These are phyloP conservation scores for Cynopterus sphinx DNA, from an alignment of 2,797 vertebrate genomes.

Conservation along the genomic window DNA sequence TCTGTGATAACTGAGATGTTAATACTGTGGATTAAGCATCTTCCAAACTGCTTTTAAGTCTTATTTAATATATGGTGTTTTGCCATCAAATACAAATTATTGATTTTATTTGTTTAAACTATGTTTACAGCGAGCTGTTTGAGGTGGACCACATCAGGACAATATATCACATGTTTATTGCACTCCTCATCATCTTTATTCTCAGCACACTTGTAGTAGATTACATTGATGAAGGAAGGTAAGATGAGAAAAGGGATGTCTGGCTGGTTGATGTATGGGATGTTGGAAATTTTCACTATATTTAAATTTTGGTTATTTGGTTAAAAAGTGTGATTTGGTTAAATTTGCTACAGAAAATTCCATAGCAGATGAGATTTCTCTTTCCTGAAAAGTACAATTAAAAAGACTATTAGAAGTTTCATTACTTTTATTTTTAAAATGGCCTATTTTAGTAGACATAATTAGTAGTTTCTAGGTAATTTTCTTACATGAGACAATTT, in stretches of 20 bases:
- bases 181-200: constrained; percentile 96
- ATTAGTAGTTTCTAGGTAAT: constrained; percentile 15
- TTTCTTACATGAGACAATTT: constrained; percentile 11
- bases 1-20: background rate
- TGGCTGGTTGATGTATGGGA: background rate
- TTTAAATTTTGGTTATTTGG: background rate
- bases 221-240: constrained; percentile 98
- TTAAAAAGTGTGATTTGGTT: background rate
- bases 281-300: background rate
- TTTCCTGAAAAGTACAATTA: background rate
- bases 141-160: constrained; percentile 98
- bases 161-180: constrained; percentile 99
- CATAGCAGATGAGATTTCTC: background rate
- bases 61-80: background rate
- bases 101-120: constrained; percentile 47
- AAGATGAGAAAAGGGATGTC: constrained; percentile 68
- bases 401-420: background rate
- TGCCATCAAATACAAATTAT: background rate
- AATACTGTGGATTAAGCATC: background rate
- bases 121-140: constrained; percentile 92
- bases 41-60: constrained; percentile 7
- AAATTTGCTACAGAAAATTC: constrained; percentile 22
- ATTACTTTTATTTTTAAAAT: constrained; percentile 27
- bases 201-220: constrained; percentile 96
- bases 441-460: background rate